Base-by-base conservation (phyloP, 2,888 invertebrate species). In the Rhopalosiphum nymphaeae region DNA sequence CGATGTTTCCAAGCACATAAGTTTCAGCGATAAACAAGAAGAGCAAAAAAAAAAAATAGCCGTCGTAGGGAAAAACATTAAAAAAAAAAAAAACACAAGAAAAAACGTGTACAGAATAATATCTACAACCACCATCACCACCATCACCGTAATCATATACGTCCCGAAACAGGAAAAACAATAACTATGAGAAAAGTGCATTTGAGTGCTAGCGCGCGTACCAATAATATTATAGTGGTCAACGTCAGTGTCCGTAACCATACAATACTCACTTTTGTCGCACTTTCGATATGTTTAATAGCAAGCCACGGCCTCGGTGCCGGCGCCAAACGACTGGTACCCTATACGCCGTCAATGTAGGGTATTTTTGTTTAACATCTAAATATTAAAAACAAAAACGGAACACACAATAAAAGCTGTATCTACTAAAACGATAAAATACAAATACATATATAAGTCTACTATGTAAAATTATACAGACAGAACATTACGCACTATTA, bases 291-390 rank as follows among this genome's bases (percentile, higher is more conserved):
- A 89, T 78, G 92, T 78, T 93, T 78, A 78, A 87, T 87, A 92
- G 36, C 86, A 61, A 88, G 78, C 53, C 78, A 44, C 88, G 92
- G 88, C 67, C 88, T 56, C 88, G 92, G 44, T 93, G 92, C 92
- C 92, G 88, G 61, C 92, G 92, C 92, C 92, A 93, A 88, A 89
- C 92, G 88, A 89, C 78, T 78, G 92, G 92, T 87, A 93, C 92
- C 88, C 78, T 93, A 89, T 56, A 93, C 67, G 92, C 92, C 78
- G 88, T 93, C 92, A 93, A 21, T n/a, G 88, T 7, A 56, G 92
- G 92, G 44, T 93, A 93, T 93, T 93, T 93, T 93, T 93, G 92
- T 56, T 93, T 93, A 89, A 93, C 88, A 53, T 93, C 92, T 93
- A 56, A n/a, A 89, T 53, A 78, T 89, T 44, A 5, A 88, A 92